Percentiles rank a stretch among this genome's conserved stretches.
phyloP scores from a whole-genome alignment of 2,888 invertebrate species.

The Amphimallon solstitiale region DNA sequence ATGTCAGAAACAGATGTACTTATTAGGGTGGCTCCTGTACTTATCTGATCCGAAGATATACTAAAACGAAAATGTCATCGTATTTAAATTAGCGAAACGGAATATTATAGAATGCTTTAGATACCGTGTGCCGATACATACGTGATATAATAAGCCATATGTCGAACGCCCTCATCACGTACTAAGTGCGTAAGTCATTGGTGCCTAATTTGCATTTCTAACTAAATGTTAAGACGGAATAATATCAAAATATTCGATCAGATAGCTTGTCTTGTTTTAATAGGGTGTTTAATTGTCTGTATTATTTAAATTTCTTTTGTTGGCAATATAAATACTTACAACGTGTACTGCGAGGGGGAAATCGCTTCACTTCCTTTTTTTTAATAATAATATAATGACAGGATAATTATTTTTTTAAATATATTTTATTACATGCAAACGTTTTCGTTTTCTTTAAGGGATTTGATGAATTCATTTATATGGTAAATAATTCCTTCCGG shows the following conservation, averaged over 20 bases:
- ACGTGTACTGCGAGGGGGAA: conserved; percentile 46
- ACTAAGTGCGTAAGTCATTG: conserved; percentile 13
- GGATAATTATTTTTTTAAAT: conserved; percentile 35
- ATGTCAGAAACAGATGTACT: conserved; percentile 46
- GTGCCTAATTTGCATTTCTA: conserved; percentile 39
- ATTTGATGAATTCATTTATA: conserved; percentile 26
- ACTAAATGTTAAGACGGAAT: conserved; percentile 31
- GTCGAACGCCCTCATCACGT: conserved; percentile 31
- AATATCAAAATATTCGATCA: conserved; percentile 55
- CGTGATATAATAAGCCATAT: conserved; percentile 39
- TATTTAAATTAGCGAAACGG: conserved; percentile 52
- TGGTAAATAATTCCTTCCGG: conserved; percentile 4
- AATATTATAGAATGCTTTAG: conserved; percentile 43
- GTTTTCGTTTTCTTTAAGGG: conserved; percentile 32
- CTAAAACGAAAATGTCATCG: conserved; percentile 48
- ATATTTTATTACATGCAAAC: conserved; percentile 23
- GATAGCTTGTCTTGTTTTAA: conserved; percentile 53
- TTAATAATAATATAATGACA: conserved; percentile 20
- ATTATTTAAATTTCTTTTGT: conserved; percentile 52
- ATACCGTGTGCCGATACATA: conserved; percentile 34
- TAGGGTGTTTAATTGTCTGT: conserved; percentile 60
- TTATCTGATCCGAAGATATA: conserved; percentile 39
- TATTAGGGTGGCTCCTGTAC: conserved; percentile 41
- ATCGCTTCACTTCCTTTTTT: conserved; percentile 55
- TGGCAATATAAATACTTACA: not conserved